phyloP scores from a whole-genome alignment of 2,113 vertebrate genomes.

The Hystrix brachyura region DNA sequence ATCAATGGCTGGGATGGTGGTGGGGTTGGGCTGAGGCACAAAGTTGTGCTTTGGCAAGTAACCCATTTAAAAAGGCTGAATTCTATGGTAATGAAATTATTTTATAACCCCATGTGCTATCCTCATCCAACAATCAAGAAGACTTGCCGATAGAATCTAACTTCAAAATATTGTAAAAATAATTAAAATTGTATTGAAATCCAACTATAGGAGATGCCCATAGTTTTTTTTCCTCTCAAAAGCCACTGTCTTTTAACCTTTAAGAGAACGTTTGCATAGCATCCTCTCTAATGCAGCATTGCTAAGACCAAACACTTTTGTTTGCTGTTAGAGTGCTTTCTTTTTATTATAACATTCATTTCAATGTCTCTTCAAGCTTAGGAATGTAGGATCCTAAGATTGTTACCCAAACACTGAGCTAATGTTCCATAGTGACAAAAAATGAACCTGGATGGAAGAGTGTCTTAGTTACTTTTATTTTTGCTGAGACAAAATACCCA shows the following conservation, averaged over 20 bases:
- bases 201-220: background rate
- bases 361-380: background rate
- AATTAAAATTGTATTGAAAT: constrained; percentile 25
- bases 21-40: background rate
- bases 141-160: background rate
- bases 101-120: background rate
- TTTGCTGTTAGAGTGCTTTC: background rate
- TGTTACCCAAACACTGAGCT: background rate
- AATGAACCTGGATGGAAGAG: background rate
- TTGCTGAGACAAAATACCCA: background rate
- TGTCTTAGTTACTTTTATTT: background rate
- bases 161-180: constrained; percentile 16
- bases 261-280: background rate
- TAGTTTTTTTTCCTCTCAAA: background rate
- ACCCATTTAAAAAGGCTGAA: background rate
- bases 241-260: background rate
- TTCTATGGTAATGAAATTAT: constrained; percentile 9
- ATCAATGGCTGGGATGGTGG: background rate
- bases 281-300: background rate
- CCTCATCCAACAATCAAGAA: constrained; percentile 1
- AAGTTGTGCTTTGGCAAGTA: background rate
- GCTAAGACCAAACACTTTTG: background rate
- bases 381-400: background rate
- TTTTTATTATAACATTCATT: background rate
- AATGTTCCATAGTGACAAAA: background rate